Evolutionary conservation across 1,140 invertebrate genomes (phyloP).

Genomic region (Microplitis mediator): DNA sequence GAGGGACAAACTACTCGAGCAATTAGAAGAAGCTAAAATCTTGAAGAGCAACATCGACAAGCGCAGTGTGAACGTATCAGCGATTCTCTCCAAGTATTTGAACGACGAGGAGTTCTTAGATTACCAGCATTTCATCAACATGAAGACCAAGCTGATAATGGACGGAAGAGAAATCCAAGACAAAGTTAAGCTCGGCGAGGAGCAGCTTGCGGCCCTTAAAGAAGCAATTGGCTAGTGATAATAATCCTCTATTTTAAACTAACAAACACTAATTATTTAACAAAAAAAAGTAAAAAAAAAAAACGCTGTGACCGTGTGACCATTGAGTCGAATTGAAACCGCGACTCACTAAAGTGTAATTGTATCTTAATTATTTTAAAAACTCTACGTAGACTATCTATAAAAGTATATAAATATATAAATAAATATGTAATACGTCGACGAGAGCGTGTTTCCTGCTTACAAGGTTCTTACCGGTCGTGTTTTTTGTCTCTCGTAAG

Average conservation of each 20-base stretch:
- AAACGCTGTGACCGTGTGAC: background rate
- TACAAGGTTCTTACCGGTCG: constrained; percentile 24
- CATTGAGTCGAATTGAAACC: background rate
- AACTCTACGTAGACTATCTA: no score
- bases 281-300: background rate
- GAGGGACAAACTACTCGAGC: constrained; percentile 77
- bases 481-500: constrained; percentile 25
- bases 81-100: constrained; percentile 77
- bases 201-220: constrained; percentile 78
- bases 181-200: constrained; percentile 85
- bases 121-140: constrained; percentile 88
- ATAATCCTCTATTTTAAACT: background rate
- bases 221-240: constrained; percentile 67
- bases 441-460: constrained; percentile 19
- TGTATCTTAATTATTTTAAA: no score
- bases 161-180: constrained; percentile 85
- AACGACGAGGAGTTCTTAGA: constrained; percentile 78
- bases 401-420: no score
- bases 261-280: background rate
- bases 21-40: constrained; percentile 84
- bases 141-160: constrained; percentile 90
- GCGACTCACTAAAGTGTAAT: constrained; percentile 6
- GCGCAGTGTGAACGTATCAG: constrained; percentile 76
- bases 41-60: constrained; percentile 85
- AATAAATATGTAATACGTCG: constrained; percentile 2